phyloP scores from a whole-genome alignment of 2,888 invertebrate genomes.

The Polia nebulosa region DNA sequence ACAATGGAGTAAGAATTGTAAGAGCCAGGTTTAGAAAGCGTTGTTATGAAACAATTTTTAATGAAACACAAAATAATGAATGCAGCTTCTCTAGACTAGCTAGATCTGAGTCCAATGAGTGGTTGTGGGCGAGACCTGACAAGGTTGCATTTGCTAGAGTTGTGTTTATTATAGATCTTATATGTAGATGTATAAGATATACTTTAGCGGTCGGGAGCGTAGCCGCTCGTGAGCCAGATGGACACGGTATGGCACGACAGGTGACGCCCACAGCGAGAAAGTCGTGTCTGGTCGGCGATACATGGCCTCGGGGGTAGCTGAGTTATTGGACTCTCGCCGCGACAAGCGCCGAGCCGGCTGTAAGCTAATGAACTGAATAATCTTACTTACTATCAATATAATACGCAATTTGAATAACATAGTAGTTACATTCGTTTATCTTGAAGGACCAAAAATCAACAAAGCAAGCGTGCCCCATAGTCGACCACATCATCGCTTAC shows the following conservation, averaged over 20 bases:
- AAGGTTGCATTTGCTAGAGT: constrained; percentile 38
- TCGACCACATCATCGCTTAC: no score
- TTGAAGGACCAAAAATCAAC: not conserved
- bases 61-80: constrained; percentile 56
- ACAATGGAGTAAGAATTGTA: constrained; percentile 39
- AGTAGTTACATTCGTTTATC: not conserved
- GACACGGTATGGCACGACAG: constrained; percentile 78
- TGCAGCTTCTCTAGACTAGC: constrained; percentile 58
- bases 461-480: no score
- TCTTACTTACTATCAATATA: constrained; percentile 21
- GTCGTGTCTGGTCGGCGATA: constrained; percentile 71
- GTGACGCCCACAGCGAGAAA: constrained; percentile 85
- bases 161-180: constrained; percentile 51
- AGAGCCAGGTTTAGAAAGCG: constrained; percentile 57
- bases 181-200: constrained; percentile 55
- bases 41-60: constrained; percentile 59
- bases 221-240: constrained; percentile 58
- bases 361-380: constrained; percentile 65
- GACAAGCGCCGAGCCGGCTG: constrained; percentile 49
- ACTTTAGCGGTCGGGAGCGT: constrained; percentile 39
- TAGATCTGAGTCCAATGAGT: constrained; percentile 65
- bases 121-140: constrained; percentile 65
- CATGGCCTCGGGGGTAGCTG: constrained; percentile 66
- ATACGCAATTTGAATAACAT: constrained; percentile 1
- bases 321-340: constrained; percentile 65